phyloP scores from a whole-genome alignment of 2,797 vertebrate genomes.

The Kryptolebias ocellatus region DNA sequence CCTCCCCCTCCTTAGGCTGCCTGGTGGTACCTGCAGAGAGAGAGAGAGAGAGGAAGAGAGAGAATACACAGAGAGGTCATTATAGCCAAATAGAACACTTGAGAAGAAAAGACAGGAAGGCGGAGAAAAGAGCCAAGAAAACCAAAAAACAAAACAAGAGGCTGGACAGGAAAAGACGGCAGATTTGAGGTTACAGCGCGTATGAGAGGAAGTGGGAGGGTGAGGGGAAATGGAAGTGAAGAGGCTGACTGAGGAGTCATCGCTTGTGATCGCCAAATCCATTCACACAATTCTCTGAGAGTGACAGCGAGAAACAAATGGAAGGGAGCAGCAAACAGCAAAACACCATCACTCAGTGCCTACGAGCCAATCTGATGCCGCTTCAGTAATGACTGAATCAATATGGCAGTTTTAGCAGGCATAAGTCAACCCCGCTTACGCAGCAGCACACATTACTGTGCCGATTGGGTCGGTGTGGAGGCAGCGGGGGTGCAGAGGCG shows the following conservation, averaged over 20 bases:
- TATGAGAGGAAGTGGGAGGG: conserved; percentile 68
- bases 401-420: conserved; percentile 47
- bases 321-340: conserved; percentile 29
- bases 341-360: conserved; percentile 42
- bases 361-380: conserved; percentile 36
- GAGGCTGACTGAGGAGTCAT: conserved; percentile 66
- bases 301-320: conserved; percentile 55
- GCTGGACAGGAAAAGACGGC: conserved; percentile 44
- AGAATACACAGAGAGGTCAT: conserved; percentile 53
- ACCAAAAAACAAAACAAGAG: not conserved
- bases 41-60: conserved; percentile 15
- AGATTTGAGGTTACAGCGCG: conserved; percentile 62
- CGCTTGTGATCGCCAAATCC: conserved; percentile 62
- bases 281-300: conserved; percentile 66
- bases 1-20: conserved; percentile 98
- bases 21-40: conserved; percentile 91
- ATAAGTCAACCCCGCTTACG: conserved; percentile 57
- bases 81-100: conserved; percentile 68
- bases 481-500: conserved; percentile 60
- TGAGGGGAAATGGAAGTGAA: conserved; percentile 67
- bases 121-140: conserved; percentile 43
- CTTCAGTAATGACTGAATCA: conserved; percentile 58
- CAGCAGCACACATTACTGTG: conserved; percentile 41
- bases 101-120: conserved; percentile 75
- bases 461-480: conserved; percentile 55